Evolutionary conservation across 2,113 vertebrate genomes (phyloP), one percentile per base, ranked within the genome.

Genomic region (Syngnathus typhle): DNA sequence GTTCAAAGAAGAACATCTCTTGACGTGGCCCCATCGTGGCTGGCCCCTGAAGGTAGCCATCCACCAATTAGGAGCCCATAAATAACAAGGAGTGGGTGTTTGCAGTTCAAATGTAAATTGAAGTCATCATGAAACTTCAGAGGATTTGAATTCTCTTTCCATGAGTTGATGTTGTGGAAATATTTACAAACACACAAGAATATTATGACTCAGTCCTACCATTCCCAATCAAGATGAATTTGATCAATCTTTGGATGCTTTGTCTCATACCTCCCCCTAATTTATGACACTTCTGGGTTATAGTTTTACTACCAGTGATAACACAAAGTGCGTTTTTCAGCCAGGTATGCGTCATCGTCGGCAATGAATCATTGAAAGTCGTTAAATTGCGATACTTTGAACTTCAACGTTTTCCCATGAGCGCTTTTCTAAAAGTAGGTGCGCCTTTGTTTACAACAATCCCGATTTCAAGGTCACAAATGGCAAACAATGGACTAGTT

Each of bases 61-160:
- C 8, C 52, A 27, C 78, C 74, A 82, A 82, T 85, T 84, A 84
- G 69, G n/a, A 41, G 44, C 74, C 75, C 63, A 52, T 88, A 82
- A 81, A 84, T 65, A 41, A 67, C 62, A 15, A 54, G 60, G 37
- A 54, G 68, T 65, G 27, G 55, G 9, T 47, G 8, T 27, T 12
- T 47, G 6, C 23, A 41, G 64, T 47, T 8, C 41, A 58, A 58
- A 52, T 21, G 41, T 52, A 4, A 19, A 21, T 38, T 54, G 58
- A 44, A 59, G 5, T 63, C 32, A 46, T 3, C 36, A 59, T 12
- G 16, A 39, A 73, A 41, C 21, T 60, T 39, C 5, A 39, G 41
- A 58, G 44, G 23, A 56, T 39, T 19, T 49, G 4, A 0, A 5
- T 46, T 37, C 64, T 36, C 16, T 3, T 5, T 41, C 6, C 5